Base-by-base conservation (phyloP, 2,888 invertebrate genomes). In the Erebia epiphron region DNA sequence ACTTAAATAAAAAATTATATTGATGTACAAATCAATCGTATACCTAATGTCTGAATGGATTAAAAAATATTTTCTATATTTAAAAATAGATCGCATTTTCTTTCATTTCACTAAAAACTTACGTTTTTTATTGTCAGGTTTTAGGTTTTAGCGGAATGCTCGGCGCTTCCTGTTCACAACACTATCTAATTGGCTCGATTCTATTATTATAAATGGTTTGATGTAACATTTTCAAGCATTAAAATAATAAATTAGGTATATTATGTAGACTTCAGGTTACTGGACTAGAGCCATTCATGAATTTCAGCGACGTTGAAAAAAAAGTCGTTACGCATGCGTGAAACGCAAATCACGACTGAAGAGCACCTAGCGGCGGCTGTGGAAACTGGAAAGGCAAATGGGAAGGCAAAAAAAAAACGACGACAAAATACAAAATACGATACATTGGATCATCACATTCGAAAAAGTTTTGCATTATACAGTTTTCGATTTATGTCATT, bases 201-300 rank as follows among this genome's bases (percentile, higher is more conserved):
- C 85, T 81, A 75, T 84, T 83, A 82, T 79, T 84, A 79, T 82
- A 80, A 77, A 74, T 77, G 73, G 77, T 85, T 87, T 82, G 79
- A 82, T 77, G 83, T 88, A 86, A 82, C 92, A 92, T 92, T 90
- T 91, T 91, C 79, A 87, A 85, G 81, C 86, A 88, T 86, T 84
- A 84, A 62, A 86, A 83, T 84, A 85, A 86, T 81, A 83, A 85
- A 84, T 83, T 84, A 5, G 35, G 35, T 35, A 83, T 85, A 83
- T 85, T 83, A 85, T 18, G 88, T 80, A 81, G 83, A 79, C 82
- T 83, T 80, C 80, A 82, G 85, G 85, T 87, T 88, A 86, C 35
- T 88, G 86, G 77, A 82, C 84, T 83, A 80, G 76, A 83, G 86
- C 90, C 92, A 93, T 93, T 93, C 92, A 93, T 93, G 91, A 88